These are phyloP conservation scores for Ceyx margarethae DNA, from an alignment of 2,113 vertebrate species.

Conservation along the genomic window DNA sequence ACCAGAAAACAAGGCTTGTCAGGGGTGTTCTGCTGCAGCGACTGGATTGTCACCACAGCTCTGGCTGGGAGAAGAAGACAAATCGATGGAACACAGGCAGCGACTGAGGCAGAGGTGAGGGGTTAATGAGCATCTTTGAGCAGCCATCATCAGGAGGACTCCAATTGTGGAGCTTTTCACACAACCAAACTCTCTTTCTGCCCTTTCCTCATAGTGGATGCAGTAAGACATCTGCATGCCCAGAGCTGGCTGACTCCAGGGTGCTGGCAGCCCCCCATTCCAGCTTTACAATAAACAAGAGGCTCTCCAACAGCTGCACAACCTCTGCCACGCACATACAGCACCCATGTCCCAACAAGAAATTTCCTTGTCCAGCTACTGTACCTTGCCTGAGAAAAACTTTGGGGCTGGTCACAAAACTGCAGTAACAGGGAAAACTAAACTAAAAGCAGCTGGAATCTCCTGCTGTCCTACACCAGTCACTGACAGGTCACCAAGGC, in stretches of 20 bases:
- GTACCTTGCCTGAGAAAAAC: not conserved
- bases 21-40: accelerated
- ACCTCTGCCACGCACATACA: accelerated
- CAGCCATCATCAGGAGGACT: accelerated
- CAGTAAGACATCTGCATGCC: accelerated
- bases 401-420: not conserved
- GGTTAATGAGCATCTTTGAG: not conserved
- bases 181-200: not conserved
- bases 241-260: not conserved
- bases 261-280: not conserved
- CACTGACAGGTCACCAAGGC: not conserved
- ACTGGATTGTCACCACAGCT: accelerated
- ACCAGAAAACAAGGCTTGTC: not conserved
- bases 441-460: not conserved
- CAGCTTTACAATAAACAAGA: not conserved
- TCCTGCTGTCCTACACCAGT: not conserved
- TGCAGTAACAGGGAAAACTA: not conserved
- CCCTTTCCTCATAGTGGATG: accelerated
- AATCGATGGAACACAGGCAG: not conserved
- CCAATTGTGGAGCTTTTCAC: accelerated
- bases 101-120: not conserved
- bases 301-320: accelerated
- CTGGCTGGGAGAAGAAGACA: not conserved
- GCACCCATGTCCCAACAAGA: not conserved
- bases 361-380: accelerated